These are phyloP conservation scores for Gephyroberyx darwinii DNA, from an alignment of 2,797 vertebrate species.

Conservation along the genomic window DNA sequence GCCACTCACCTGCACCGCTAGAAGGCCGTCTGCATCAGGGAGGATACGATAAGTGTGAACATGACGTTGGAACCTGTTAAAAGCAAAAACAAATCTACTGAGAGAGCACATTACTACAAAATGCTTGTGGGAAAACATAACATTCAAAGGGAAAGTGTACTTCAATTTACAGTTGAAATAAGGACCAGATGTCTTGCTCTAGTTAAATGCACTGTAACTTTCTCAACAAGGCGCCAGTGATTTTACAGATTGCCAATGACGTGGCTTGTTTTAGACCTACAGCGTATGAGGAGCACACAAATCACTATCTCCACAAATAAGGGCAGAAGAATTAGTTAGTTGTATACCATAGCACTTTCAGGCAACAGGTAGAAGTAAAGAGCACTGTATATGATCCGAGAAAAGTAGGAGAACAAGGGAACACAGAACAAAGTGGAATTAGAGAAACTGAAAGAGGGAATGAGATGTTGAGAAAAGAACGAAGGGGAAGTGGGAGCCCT, in stretches of 20 bases:
- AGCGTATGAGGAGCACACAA: constrained; percentile 15
- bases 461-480: constrained; percentile 64
- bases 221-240: not conserved
- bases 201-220: constrained; percentile 22
- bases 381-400: constrained; percentile 3
- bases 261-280: constrained; percentile 30
- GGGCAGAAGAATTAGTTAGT: constrained; percentile 13
- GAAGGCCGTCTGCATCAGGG: constrained; percentile 82
- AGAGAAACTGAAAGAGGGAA: constrained; percentile 42
- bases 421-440: constrained; percentile 20
- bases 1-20: constrained; percentile 85
- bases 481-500: constrained; percentile 64
- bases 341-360: not conserved
- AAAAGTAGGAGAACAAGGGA: not conserved
- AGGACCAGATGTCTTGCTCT: constrained; percentile 34
- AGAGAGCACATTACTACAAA: constrained; percentile 7
- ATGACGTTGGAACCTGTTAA: constrained; percentile 82
- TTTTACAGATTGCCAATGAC: constrained; percentile 30
- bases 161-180: constrained; percentile 29
- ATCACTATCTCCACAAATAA: constrained; percentile 36
- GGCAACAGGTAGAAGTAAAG: constrained; percentile 9
- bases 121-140: constrained; percentile 9
- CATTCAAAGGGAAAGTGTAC: constrained; percentile 26
- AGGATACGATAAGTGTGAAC: constrained; percentile 88
- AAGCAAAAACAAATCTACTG: constrained; percentile 19